A percentile compares a stretch with the other conserved stretches of the same genome.
These are phyloP conservation scores for Seriola quinqueradiata DNA, from an alignment of 2,113 vertebrate genomes.

Conservation along the genomic window DNA sequence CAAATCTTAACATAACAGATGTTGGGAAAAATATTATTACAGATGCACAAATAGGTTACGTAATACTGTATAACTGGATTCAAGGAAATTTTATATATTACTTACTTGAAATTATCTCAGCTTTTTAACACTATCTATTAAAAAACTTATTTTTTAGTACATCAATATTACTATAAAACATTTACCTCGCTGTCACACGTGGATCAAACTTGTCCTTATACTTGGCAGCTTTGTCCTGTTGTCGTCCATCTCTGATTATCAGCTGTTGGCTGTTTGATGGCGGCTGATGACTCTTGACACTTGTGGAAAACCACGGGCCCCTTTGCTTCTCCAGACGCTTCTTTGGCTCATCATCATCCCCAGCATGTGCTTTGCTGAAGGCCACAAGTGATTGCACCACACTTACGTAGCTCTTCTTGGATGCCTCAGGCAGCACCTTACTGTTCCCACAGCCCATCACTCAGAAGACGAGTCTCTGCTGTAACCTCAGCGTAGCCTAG, in stretches of 20 bases:
- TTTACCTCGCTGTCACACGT: slow-evolving; percentile 73
- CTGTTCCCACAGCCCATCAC: slow-evolving; percentile 67
- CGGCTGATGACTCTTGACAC: neutral
- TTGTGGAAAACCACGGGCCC: slow-evolving; percentile 26
- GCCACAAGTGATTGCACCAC: slow-evolving; percentile 64
- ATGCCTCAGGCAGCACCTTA: slow-evolving; percentile 54
- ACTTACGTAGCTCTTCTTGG: slow-evolving; percentile 50
- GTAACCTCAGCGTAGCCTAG: neutral
- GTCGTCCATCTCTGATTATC: neutral
- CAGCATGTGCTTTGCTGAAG: slow-evolving; percentile 27
- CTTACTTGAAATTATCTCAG: neutral
- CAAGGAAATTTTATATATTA: neutral
- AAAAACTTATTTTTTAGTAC: no score
- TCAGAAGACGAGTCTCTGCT: slow-evolving; percentile 3
- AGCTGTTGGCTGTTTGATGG: neutral
- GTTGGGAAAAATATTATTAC: neutral
- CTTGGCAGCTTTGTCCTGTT: slow-evolving; percentile 21
- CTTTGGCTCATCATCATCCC: slow-evolving; percentile 6
- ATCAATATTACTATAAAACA: neutral
- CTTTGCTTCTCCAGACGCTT: slow-evolving; percentile 12
- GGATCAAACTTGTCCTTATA: slow-evolving; percentile 79
- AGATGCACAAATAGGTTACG: neutral
- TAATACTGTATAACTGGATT: neutral
- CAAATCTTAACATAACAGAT: neutral
- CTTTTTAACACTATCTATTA: neutral